Conservation (phyloP, 2,888 invertebrate species). For the Amiota communis region DNA sequence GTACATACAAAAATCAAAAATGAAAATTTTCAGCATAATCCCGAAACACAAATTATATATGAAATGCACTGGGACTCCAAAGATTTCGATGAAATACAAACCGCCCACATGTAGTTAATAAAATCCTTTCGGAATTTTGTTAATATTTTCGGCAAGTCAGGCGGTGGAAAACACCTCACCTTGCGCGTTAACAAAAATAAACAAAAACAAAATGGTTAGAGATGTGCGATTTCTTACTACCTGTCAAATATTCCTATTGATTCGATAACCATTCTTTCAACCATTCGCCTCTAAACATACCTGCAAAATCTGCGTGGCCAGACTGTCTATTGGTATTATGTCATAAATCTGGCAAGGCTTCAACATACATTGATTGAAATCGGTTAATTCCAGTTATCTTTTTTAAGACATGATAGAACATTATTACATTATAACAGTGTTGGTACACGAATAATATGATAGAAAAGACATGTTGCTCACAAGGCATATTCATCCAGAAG, state of each 20-base stretch:
- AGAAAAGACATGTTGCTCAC: no score
- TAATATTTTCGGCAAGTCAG: conserved; percentile 1
- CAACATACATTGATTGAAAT: no score
- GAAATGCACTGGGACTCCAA: not conserved
- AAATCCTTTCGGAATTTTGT: conserved; percentile 14
- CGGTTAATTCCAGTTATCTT: no score
- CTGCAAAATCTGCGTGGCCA: not conserved
- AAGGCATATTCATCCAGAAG: no score
- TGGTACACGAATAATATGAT: no score
- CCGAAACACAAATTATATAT: conserved; percentile 1
- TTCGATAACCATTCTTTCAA: no score
- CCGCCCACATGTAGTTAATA: conserved; percentile 19
- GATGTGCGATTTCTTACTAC: not conserved
- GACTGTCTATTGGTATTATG: not conserved
- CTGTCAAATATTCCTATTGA: no score
- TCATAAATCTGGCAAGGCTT: no score
- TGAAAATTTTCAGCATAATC: not conserved
- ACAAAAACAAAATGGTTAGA: conserved; percentile 15
- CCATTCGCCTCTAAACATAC: no score
- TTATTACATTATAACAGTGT: no score
- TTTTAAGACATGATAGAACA: no score
- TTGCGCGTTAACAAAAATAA: conserved; percentile 22
- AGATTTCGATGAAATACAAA: not conserved
- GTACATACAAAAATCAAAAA: not conserved
- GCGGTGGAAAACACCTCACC: conserved; percentile 23